Percentiles rank a stretch among this genome's conserved stretches.
phyloP scores from a whole-genome alignment of 2,888 invertebrate genomes.

The Neoscelio sp. region DNA sequence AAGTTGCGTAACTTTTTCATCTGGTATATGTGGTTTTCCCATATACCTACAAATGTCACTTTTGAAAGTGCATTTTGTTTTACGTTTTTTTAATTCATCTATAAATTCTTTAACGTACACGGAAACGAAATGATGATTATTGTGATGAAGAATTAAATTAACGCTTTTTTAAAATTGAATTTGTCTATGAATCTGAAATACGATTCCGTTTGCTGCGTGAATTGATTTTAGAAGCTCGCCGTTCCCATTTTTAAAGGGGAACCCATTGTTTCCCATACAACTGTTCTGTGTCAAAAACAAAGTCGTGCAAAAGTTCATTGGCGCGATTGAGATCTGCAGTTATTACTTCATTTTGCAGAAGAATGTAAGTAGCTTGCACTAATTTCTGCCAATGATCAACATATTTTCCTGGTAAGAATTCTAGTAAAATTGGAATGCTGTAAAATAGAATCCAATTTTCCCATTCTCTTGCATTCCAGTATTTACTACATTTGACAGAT shows the following conservation, averaged over 20 bases:
- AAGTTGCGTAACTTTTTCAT: too few species aligned
- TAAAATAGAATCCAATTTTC: conserved; percentile 38
- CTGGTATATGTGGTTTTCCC: too few species aligned
- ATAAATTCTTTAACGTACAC: not conserved
- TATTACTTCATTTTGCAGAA: conserved; percentile 22
- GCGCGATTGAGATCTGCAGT: conserved; percentile 12
- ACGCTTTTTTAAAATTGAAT: not conserved
- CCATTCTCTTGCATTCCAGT: conserved; percentile 48
- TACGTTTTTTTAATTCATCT: not conserved
- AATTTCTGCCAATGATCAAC: conserved; percentile 35
- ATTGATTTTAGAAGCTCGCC: conserved; percentile 24
- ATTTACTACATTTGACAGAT: conserved; percentile 8
- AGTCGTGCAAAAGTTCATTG: conserved; percentile 33
- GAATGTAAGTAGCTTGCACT: conserved; percentile 20
- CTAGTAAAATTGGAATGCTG: conserved; percentile 17
- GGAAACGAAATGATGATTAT: not conserved
- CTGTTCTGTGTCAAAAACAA: conserved; percentile 23
- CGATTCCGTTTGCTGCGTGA: conserved; percentile 43
- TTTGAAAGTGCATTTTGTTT: not conserved
- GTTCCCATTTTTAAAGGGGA: conserved; percentile 34
- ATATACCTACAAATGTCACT: too few species aligned
- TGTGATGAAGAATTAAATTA: not conserved
- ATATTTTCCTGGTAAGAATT: conserved; percentile 18
- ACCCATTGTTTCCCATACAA: conserved; percentile 41
- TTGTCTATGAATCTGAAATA: conserved; percentile 36